phyloP scores from a whole-genome alignment of 2,113 vertebrate genomes.

The Castor canadensis region DNA sequence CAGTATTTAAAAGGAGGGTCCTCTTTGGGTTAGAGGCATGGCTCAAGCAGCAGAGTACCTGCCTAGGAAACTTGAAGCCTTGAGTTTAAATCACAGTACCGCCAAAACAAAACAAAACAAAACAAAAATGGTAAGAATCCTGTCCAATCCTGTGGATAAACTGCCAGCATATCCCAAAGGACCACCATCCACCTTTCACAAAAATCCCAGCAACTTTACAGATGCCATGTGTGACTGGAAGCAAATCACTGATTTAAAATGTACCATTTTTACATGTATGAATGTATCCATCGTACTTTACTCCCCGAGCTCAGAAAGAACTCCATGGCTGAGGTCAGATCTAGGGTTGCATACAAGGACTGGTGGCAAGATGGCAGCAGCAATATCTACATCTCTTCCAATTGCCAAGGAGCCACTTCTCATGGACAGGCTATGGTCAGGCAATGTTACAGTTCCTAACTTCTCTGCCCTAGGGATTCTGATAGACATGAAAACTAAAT shows the following conservation, averaged over 20 bases:
- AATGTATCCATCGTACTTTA: not conserved
- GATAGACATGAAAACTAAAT: not conserved
- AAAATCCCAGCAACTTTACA: not conserved
- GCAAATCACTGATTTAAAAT: not conserved
- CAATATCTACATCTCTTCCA: not conserved
- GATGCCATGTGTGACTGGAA: not conserved
- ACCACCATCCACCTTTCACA: not conserved
- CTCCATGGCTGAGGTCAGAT: not conserved
- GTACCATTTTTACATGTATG: not conserved
- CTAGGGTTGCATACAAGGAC: not conserved
- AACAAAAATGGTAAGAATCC: too few species aligned
- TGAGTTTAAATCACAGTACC: too few species aligned
- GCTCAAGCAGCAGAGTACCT: too few species aligned
- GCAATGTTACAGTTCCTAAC: not conserved
- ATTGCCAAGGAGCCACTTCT: not conserved
- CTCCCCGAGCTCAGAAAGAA: not conserved
- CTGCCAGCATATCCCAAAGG: not conserved
- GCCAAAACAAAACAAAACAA: too few species aligned
- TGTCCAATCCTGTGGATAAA: not conserved
- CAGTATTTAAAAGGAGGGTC: not conserved
- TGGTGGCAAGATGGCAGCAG: not conserved
- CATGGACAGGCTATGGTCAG: not conserved
- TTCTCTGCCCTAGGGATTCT: not conserved
- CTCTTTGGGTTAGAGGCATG: too few species aligned
- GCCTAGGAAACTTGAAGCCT: too few species aligned